Percentiles rank a stretch among this genome's conserved stretches.
Conservation (phyloP, 1,140 invertebrate genomes). For the Drosophila azteca region DNA sequence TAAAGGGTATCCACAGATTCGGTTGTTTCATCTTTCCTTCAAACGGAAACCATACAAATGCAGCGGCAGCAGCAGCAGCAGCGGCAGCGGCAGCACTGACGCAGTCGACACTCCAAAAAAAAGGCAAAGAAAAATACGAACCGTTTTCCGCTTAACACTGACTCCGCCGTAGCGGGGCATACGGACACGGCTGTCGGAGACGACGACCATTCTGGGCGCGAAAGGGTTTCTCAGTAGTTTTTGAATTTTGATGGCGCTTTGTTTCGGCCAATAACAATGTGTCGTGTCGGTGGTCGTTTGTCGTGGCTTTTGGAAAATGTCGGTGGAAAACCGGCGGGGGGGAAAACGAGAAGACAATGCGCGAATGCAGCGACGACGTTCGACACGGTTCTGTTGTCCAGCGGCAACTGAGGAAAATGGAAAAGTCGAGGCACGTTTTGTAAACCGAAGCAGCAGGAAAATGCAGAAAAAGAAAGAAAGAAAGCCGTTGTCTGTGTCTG, state of each 20-base stretch:
- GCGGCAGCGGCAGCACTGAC: not conserved
- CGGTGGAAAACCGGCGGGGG: not conserved
- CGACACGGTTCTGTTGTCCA: constrained; percentile 67
- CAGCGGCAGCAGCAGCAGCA: constrained; percentile 11
- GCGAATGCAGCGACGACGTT: constrained; percentile 13
- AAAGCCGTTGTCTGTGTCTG: not conserved
- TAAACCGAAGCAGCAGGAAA: constrained; percentile 28
- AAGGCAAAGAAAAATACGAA: constrained; percentile 23
- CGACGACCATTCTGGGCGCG: constrained; percentile 79
- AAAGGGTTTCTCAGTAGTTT: constrained; percentile 64
- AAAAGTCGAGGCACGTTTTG: constrained; percentile 52
- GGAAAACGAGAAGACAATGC: constrained; percentile 6
- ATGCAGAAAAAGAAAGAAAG: constrained; percentile 5
- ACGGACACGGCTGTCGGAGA: constrained; percentile 76
- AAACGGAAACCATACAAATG: constrained; percentile 57
- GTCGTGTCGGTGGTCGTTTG: not conserved
- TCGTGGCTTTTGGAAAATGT: constrained; percentile 12
- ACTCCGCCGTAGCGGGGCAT: constrained; percentile 72
- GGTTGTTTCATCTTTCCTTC: too few relatives aligned
- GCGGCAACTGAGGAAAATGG: constrained; percentile 70
- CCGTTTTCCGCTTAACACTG: constrained; percentile 79
- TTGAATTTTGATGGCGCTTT: constrained; percentile 65
- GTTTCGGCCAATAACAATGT: constrained; percentile 25
- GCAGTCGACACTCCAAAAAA: not conserved
- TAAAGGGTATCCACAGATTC: too few relatives aligned